phyloP scores from a whole-genome alignment of 2,113 vertebrate genomes.

The Empidonax alnorum region DNA sequence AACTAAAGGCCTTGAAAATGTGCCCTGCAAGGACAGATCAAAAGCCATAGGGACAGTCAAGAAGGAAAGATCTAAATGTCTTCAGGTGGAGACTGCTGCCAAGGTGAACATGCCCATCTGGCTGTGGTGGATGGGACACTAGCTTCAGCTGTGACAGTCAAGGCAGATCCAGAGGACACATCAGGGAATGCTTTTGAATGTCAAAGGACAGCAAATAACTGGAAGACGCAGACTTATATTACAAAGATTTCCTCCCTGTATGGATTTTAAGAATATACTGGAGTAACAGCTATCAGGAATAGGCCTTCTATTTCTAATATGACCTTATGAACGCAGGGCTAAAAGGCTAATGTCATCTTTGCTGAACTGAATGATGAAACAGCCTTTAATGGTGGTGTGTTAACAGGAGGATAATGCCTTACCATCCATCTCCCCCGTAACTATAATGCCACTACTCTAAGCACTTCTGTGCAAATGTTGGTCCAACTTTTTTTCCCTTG shows the following conservation, averaged over 20 bases:
- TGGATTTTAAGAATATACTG: background rate
- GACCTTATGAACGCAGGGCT: background rate
- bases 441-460: background rate
- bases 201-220: background rate
- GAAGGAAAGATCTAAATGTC: background rate
- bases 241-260: background rate
- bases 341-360: background rate
- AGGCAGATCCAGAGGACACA: background rate
- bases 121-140: background rate
- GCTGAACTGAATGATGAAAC: background rate
- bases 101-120: background rate
- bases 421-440: background rate
- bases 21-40: background rate
- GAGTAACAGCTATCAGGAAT: background rate
- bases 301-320: background rate
- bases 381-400: background rate
- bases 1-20: background rate
- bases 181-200: background rate
- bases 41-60: background rate
- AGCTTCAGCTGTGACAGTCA: background rate
- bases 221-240: background rate
- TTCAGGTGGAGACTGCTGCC: background rate
- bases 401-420: background rate
- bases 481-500: background rate
- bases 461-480: background rate